These are phyloP conservation scores for Arrhamphus sclerolepis DNA, from an alignment of 2,797 vertebrate species.

Conservation along the genomic window DNA sequence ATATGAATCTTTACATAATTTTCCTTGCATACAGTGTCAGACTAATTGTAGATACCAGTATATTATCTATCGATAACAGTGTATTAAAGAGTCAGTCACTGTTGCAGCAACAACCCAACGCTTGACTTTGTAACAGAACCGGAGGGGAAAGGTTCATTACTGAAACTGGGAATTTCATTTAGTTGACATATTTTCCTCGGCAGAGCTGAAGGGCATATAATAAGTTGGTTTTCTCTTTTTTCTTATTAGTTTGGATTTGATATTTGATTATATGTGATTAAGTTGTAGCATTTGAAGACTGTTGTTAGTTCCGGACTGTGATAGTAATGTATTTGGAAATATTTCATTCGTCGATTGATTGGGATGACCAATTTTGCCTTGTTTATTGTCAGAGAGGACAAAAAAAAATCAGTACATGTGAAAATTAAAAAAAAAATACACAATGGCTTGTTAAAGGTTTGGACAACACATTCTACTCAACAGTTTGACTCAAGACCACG, in stretches of 20 bases:
- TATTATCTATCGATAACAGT: no score
- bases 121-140: constrained; percentile 7
- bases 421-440: no score
- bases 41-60: constrained; percentile 3
- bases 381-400: no score
- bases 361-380: no score
- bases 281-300: background rate
- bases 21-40: background rate
- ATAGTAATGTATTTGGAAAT: no score
- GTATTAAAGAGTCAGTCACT: no score
- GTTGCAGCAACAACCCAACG: no score
- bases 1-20: constrained; percentile 8
- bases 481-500: no score
- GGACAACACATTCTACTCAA: no score
- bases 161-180: background rate
- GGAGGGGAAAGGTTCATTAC: background rate
- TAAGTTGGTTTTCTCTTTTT: background rate
- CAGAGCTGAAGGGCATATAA: background rate
- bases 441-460: no score
- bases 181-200: background rate
- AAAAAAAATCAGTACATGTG: no score
- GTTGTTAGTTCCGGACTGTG: background rate
- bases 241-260: background rate
- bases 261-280: background rate
- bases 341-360: no score